Percentiles rank a stretch among this genome's conserved stretches.
These are phyloP conservation scores for Gobiocypris rarus DNA, from an alignment of 2,113 vertebrate species.

Conservation along the genomic window DNA sequence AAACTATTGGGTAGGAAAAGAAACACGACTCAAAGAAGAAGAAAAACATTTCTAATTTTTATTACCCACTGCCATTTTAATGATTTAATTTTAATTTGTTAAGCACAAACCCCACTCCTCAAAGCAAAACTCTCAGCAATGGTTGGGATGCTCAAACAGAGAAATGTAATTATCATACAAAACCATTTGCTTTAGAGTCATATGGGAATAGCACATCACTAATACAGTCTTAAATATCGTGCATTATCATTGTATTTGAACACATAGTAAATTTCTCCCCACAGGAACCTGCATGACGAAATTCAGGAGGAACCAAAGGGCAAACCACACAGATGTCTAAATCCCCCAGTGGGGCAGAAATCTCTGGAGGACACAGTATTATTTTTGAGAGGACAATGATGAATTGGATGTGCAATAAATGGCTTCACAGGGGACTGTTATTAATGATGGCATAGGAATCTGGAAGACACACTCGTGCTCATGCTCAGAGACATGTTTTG, in stretches of 20 bases:
- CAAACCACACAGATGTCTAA: slow-evolving; percentile 69
- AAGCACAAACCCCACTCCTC: not conserved
- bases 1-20: not conserved
- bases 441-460: slow-evolving; percentile 67
- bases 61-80: too few relatives aligned
- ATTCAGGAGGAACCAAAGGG: slow-evolving; percentile 64
- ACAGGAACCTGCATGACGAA: slow-evolving; percentile 58
- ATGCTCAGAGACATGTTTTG: slow-evolving; percentile 57
- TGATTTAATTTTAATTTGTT: not conserved
- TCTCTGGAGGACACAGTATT: slow-evolving; percentile 66
- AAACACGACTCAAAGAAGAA: not conserved
- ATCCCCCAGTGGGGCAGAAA: slow-evolving; percentile 62
- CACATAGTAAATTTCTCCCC: slow-evolving; percentile 47
- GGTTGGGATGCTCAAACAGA: not conserved
- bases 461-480: slow-evolving; percentile 50
- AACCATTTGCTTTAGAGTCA: not conserved
- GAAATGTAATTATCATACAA: not conserved
- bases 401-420: slow-evolving; percentile 70
- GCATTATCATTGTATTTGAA: slow-evolving; percentile 60
- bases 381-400: slow-evolving; percentile 70
- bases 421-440: slow-evolving; percentile 68
- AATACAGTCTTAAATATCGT: slow-evolving; percentile 53
- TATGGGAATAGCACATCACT: not conserved
- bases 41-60: too few relatives aligned
- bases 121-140: not conserved